A percentile compares a stretch with the other conserved stretches of the same genome.
These are phyloP conservation scores for Colinus virginianus DNA, from an alignment of 2,113 vertebrate species.

Conservation along the genomic window DNA sequence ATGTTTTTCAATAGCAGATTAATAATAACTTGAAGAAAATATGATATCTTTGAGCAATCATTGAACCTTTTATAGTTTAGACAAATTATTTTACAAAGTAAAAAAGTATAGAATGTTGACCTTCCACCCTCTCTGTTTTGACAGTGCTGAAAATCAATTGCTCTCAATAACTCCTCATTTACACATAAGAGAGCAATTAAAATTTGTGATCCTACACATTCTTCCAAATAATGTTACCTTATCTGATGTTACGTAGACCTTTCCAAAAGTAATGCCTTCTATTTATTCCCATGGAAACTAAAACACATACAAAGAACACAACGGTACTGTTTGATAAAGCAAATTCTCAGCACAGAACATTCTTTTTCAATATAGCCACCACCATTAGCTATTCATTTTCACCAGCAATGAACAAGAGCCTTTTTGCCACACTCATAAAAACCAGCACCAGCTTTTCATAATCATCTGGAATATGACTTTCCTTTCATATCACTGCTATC, in stretches of 20 bases:
- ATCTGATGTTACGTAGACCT: background rate
- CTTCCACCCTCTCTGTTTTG: background rate
- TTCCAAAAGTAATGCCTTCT: too few species aligned
- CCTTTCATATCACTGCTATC: too few species aligned
- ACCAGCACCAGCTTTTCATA: too few species aligned
- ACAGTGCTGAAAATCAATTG: background rate
- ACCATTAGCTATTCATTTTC: too few species aligned
- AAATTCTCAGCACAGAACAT: too few species aligned
- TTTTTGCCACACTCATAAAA: too few species aligned
- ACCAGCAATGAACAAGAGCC: too few species aligned
- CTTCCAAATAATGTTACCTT: background rate
- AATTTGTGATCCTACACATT: background rate
- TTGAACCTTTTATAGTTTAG: background rate
- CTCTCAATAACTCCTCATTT: background rate
- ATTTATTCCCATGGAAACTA: too few species aligned
- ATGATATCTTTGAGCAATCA: background rate
- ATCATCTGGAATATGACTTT: too few species aligned
- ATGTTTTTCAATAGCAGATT: background rate
- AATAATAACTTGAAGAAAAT: background rate
- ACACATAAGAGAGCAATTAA: background rate
- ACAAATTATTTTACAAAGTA: background rate
- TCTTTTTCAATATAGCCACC: too few species aligned
- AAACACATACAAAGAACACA: too few species aligned
- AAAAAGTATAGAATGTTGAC: background rate
- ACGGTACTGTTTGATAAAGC: too few species aligned